These are phyloP conservation scores for Poecilia velifera DNA, from an alignment of 2,797 vertebrate species.

Conservation along the genomic window DNA sequence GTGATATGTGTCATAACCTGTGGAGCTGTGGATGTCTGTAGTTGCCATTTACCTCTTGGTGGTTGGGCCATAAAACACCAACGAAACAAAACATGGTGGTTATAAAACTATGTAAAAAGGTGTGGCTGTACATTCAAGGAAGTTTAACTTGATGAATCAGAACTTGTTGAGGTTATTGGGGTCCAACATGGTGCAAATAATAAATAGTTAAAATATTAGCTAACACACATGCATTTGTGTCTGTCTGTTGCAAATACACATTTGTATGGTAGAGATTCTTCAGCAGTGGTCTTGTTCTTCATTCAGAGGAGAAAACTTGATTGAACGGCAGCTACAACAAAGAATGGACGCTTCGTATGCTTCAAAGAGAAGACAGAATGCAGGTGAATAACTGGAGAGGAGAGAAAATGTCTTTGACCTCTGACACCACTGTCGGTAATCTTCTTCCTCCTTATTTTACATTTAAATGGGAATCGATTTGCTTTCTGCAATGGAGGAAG, in stretches of 20 bases:
- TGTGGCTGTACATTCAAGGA: no score
- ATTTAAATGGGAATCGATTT: background rate
- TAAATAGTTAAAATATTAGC: background rate
- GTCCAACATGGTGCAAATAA: background rate
- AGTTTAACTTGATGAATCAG: background rate
- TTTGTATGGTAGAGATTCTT: background rate
- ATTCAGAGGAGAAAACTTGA: background rate
- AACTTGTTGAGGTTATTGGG: background rate
- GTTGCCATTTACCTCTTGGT: no score
- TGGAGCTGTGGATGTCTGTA: no score
- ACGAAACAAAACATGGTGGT: no score
- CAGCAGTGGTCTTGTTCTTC: background rate
- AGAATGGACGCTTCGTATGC: background rate
- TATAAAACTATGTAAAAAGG: no score
- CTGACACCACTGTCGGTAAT: background rate
- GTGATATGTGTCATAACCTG: background rate
- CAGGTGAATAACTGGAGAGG: background rate
- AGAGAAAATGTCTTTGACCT: background rate
- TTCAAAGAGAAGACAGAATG: background rate
- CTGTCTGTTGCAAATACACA: background rate
- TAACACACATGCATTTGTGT: background rate
- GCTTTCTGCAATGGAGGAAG: background rate
- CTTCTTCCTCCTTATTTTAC: background rate
- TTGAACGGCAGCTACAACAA: background rate
- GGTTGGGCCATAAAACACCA: no score